Base-by-base conservation (phyloP, 2,113 vertebrate species). In the Phylloscopus trochiloides region DNA sequence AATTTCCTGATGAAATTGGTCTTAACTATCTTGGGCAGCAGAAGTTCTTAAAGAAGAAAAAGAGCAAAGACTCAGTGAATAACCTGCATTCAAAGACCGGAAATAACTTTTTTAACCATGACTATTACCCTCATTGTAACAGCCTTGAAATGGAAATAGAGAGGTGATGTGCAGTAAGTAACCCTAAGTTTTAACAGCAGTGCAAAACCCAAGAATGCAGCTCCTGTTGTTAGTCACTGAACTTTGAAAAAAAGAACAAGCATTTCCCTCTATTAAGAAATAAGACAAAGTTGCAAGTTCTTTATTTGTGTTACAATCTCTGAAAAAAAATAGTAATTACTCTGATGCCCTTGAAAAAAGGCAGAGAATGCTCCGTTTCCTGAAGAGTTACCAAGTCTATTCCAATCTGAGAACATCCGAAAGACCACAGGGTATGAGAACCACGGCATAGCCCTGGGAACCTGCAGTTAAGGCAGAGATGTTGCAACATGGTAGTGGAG, bases 401-500 rank as follows among this genome's bases (percentile, higher is more conserved):
- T 50, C 7, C n/a, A 67, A 72, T 32, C 1, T 2, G 12, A 24
- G 17, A 55, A 36, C 15, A 59, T 7, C 18, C 45, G 52, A 80
- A 90, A 57, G 50, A 47, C 26, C 32, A 11, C 0, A 80, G 40
- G 25, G n/a, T 13, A 36, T 17, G 17, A 66, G 48, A 90, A 45
- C 17, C 8, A 47, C 1, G 6, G 22, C 32, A 66, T 0, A 67
- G 79, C 7, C 43, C 29, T 31, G 16, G 34, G 45, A 75, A 78
- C 13, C 19, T 29, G 61, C 12, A 57, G 26, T 20, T 55, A 71
- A 50, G 51, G 28, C 45, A 51, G 28, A 12, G 17, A 72, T 0
- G 0, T 31, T 80, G 19, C 67, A 83, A 11, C 9, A 50, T 0
- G 0, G 34, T 2, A 7, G 66, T 50, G 52, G 54, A 74, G 17